Conservation (phyloP, 2,888 invertebrate genomes). For the Leptinotarsa peninsularis region DNA sequence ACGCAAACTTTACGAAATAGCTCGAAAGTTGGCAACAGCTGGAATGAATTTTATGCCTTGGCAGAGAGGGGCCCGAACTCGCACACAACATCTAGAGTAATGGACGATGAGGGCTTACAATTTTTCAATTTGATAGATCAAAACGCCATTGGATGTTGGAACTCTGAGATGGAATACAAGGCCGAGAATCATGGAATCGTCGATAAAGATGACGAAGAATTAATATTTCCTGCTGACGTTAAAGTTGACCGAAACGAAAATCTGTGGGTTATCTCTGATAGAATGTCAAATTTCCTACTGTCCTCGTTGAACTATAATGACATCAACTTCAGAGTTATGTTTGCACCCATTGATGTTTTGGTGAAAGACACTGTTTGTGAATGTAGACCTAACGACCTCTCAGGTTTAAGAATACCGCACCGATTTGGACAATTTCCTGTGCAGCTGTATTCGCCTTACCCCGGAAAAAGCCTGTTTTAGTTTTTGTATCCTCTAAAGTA, state of each 20-base stretch:
- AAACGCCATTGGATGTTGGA: conserved; percentile 88
- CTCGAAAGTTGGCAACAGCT: conserved; percentile 75
- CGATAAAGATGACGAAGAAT: conserved; percentile 79
- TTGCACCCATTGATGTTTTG: conserved; percentile 75
- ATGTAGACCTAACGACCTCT: background rate
- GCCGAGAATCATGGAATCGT: conserved; percentile 77
- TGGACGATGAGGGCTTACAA: conserved; percentile 81
- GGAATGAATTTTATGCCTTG: conserved; percentile 76
- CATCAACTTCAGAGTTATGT: conserved; percentile 82
- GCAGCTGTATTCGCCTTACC: background rate
- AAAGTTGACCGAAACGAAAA: conserved; percentile 78
- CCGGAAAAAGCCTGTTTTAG: background rate
- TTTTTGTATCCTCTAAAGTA: background rate
- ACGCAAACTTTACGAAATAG: conserved; percentile 80
- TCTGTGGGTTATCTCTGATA: conserved; percentile 85
- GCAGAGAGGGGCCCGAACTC: conserved; percentile 76
- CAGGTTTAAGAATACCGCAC: background rate
- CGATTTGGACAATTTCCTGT: background rate
- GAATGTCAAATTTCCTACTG: conserved; percentile 83
- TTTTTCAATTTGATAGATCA: conserved; percentile 83
- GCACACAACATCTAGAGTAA: conserved; percentile 80
- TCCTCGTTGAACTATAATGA: conserved; percentile 78
- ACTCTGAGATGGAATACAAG: conserved; percentile 72
- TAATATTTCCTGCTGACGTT: conserved; percentile 84
- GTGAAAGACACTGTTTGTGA: conserved; percentile 82